These are phyloP conservation scores for Rhynchonema sp. DNA, from an alignment of 2,888 invertebrate species.

Conservation along the genomic window DNA sequence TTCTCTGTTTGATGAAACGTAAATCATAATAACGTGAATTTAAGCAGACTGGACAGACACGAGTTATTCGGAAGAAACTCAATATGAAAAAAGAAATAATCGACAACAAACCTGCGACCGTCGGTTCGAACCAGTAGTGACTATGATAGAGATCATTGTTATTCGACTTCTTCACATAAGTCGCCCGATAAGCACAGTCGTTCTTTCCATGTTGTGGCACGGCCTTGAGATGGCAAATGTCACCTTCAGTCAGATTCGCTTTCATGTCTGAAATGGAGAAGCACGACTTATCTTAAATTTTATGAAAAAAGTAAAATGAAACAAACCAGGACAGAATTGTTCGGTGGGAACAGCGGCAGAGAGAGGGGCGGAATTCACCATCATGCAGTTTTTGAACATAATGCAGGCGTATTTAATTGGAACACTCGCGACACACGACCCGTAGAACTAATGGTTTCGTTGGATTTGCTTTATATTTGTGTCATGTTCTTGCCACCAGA, in stretches of 20 bases:
- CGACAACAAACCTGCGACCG: background rate
- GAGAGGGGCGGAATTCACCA: background rate
- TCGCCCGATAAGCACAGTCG: background rate
- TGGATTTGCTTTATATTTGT: too few relatives aligned
- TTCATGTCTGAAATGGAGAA: background rate
- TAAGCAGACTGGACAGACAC: too few relatives aligned
- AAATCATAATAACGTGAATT: too few relatives aligned
- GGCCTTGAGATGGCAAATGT: background rate
- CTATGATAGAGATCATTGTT: background rate
- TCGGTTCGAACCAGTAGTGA: background rate
- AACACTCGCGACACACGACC: slow-evolving; percentile 2
- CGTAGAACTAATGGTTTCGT: background rate
- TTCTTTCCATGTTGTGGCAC: background rate
- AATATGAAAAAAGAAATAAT: background rate
- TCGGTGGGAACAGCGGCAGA: background rate
- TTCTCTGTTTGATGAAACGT: too few relatives aligned
- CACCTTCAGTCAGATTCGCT: background rate
- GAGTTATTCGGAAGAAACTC: too few relatives aligned
- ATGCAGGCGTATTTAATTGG: background rate
- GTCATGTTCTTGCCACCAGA: too few relatives aligned
- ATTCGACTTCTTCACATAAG: background rate
- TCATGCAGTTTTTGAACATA: background rate
- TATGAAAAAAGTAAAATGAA: background rate
- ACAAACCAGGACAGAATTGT: background rate
- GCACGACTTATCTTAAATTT: too few relatives aligned